phyloP scores from a whole-genome alignment of 2,888 invertebrate species.

The Catocala sponsa region DNA sequence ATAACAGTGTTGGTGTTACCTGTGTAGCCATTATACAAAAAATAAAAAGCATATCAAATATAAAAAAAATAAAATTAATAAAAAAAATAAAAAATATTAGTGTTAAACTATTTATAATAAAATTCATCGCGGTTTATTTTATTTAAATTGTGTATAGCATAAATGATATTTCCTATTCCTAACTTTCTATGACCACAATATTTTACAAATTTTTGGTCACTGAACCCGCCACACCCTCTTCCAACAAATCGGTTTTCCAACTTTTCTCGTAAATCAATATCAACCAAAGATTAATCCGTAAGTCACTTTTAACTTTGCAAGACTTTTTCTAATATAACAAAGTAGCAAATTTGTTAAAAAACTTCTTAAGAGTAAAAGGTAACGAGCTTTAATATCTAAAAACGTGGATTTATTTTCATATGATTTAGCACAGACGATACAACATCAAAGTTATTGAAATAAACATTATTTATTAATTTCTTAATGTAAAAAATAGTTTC shows the following conservation, averaged over 20 bases:
- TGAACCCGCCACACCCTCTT: constrained; percentile 29
- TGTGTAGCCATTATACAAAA: no score
- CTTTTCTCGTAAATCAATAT: constrained; percentile 58
- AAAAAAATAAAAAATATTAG: no score
- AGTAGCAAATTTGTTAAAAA: constrained; percentile 33
- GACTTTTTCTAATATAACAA: constrained; percentile 34
- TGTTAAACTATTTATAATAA: no score
- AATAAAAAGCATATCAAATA: no score
- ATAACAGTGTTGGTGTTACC: no score
- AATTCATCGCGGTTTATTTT: no score
- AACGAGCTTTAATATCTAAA: no score
- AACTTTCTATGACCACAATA: no score
- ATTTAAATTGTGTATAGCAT: no score
- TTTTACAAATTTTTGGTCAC: constrained; percentile 9
- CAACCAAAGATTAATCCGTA: constrained; percentile 52
- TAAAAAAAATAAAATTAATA: no score
- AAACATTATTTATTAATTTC: background rate
- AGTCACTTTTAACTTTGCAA: constrained; percentile 34
- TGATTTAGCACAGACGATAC: background rate
- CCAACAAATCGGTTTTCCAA: constrained; percentile 53
- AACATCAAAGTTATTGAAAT: constrained; percentile 9
- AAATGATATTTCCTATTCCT: no score
- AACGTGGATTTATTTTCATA: constrained; percentile 4
- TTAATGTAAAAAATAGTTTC: background rate
- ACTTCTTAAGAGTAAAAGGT: constrained; percentile 26